These are phyloP conservation scores for Anastatus disparis DNA, from an alignment of 1,140 invertebrate species.

Conservation along the genomic window DNA sequence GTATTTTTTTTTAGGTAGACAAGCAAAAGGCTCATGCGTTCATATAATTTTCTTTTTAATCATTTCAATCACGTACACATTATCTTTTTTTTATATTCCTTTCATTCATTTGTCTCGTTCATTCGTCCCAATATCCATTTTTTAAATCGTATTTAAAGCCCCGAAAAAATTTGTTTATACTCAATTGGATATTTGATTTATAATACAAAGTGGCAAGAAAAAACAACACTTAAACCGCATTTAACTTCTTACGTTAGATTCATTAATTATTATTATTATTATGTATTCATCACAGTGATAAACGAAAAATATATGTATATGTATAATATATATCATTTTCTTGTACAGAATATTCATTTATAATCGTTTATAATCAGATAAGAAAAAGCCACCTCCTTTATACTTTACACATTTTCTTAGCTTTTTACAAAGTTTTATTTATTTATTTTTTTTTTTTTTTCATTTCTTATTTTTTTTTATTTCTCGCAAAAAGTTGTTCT, in stretches of 20 bases:
- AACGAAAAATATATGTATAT: conserved; percentile 63
- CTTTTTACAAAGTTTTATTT: neutral
- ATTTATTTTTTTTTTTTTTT: too few relatives aligned
- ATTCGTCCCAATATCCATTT: conserved; percentile 30
- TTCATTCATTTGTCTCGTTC: conserved; percentile 31
- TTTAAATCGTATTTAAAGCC: conserved; percentile 36
- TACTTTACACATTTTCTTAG: conserved; percentile 34
- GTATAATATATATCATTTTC: conserved; percentile 51
- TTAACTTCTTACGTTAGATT: conserved; percentile 58
- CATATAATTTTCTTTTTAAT: conserved; percentile 40
- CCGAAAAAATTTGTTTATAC: conserved; percentile 29
- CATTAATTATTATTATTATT: conserved; percentile 60
- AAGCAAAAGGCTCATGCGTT: conserved; percentile 53
- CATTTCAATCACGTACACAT: conserved; percentile 22
- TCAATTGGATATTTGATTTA: conserved; percentile 40
- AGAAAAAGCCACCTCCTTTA: conserved; percentile 45
- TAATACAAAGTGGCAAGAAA: conserved; percentile 58
- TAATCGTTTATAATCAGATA: conserved; percentile 47
- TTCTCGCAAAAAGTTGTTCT: neutral
- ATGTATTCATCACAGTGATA: conserved; percentile 66
- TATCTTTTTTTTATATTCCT: neutral
- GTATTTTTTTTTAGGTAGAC: conserved; percentile 52
- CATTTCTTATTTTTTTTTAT: too few relatives aligned
- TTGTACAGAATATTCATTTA: conserved; percentile 52
- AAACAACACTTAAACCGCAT: conserved; percentile 62